Base-by-base conservation (phyloP, 2,797 vertebrate genomes). In the Acipenser transmontanus region DNA sequence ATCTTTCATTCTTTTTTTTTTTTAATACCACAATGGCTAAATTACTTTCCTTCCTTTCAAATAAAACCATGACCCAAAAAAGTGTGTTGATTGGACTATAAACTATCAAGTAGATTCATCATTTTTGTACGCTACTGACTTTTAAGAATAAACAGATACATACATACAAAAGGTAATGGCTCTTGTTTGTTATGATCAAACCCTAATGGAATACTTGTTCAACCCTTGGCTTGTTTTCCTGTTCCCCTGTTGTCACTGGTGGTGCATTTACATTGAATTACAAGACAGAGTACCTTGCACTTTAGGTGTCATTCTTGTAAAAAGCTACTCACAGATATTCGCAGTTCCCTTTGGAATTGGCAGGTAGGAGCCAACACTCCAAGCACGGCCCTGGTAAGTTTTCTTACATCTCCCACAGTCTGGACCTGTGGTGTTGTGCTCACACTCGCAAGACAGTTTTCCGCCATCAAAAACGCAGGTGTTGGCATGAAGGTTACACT, bases 281-380 rank as follows among this genome's bases (percentile, higher is more conserved):
- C 59, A 61, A 62, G 61, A 59, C 60, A 68, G 13, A 49, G 60
- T 12, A 61, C n/a, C 60, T 49, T 13, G 57, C 59, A 47, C n/a
- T 48, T 20, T 7, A 57, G 4, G 11, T 0, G 49, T 13, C 11
- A 49, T 47, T 67, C 59, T 49, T 59, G 51, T 50, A 68, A 56
- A 68, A 17, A 72, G 70, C 48, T 88, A 97, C 97, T 98, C 90
- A 98, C 97, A 99, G 90, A 94, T 93, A 91, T 99, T 99, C 72
- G 96, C 95, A 7, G 97, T 99, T 88, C 97, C 97, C 82, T 97
- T 98, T 70, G 97, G 96, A 79, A 98, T 98, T 73, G 97, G 96
- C 72, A 99, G 93, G 76, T 99, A 99, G 56, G 96, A 98, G 73
- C 97, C 97, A 2, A 95, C 87, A 34, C 95, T 98, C 97, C 97